Evolutionary conservation across 2,113 vertebrate species (phyloP), one percentile per base, ranked within the genome.

Genomic region (Rhinolophus ferrumequinum): DNA sequence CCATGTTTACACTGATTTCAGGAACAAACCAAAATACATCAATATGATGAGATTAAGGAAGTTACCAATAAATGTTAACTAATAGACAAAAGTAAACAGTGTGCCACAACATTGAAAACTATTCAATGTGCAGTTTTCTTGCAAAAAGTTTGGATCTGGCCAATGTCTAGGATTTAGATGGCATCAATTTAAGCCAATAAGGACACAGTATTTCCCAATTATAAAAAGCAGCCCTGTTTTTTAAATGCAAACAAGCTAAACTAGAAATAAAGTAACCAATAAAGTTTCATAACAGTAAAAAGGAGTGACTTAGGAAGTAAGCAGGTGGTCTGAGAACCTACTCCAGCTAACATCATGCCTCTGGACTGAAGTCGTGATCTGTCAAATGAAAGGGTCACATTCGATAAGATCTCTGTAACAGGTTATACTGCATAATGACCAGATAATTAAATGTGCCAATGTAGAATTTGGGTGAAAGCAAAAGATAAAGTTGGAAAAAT

Each of bases 21-120:
- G 52, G 35, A 96, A 82, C 13, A 87, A 80, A 86, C 47, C 47
- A 47, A 90, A 86, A 79, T 77, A 70, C 77, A 38, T 86, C 81
- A 73, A 50, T 54, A 84, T 13, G 56, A 66, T 52, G 60, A 85
- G 52, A 69, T 50, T 87, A 88, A 82, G 35, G 50, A 75, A 91
- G n/a, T 60, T 76, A 70, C 44, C 52, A 47, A 67, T 52, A 90
- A 87, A 87, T 47, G 82, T 22, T 76, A 91, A 69, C 72, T 56
- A 66, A 33, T 12, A 30, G n/a, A 54, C 18, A 88, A 87, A 92
- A 91, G 54, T 35, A 83, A 76, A 22, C 60, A 77, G 88, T 18
- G 35, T 47, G 50, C 24, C 69, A 47, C 7, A 76, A 72, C 35
- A 26, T 52, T 76, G 41, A 88, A 60, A 83, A 54, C 24, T 41